Percentiles rank a stretch among this genome's conserved stretches.
These are phyloP conservation scores for Pelecanoides urinatrix DNA, from an alignment of 2,113 vertebrate genomes.

Conservation along the genomic window DNA sequence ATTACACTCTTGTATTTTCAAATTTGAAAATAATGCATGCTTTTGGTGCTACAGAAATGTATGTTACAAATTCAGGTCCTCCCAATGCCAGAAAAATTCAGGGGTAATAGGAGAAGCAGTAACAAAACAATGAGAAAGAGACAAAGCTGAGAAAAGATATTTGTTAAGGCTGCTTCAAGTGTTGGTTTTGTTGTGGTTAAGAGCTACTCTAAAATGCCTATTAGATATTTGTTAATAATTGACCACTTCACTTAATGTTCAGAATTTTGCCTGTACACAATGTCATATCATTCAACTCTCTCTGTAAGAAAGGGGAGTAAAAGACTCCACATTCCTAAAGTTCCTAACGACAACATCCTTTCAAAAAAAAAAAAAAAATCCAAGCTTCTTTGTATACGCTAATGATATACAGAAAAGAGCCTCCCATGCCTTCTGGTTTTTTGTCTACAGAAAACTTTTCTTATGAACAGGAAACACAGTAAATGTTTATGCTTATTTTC, in stretches of 20 bases:
- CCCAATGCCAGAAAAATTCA: neutral
- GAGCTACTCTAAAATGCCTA: neutral
- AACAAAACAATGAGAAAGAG: neutral
- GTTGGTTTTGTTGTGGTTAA: neutral
- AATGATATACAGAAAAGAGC: neutral
- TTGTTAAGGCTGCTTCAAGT: neutral
- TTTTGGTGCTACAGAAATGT: neutral
- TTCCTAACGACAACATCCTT: neutral
- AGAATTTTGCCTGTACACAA: neutral
- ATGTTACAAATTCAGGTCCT: neutral
- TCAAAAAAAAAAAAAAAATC: neutral
- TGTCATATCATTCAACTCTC: neutral
- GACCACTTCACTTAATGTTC: neutral
- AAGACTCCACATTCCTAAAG: neutral
- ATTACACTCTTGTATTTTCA: neutral
- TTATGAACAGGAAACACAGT: neutral
- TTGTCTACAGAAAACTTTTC: neutral
- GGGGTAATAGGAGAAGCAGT: neutral
- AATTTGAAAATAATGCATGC: neutral
- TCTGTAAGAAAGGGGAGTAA: neutral
- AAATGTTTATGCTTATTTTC: neutral
- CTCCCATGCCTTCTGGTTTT: neutral
- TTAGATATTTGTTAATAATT: neutral
- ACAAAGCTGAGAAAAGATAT: neutral
- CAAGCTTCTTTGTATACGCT: neutral